Evolutionary conservation across 2,888 invertebrate genomes (phyloP), one percentile per base, ranked within the genome.

Genomic region (Muschampia plurimacula): DNA sequence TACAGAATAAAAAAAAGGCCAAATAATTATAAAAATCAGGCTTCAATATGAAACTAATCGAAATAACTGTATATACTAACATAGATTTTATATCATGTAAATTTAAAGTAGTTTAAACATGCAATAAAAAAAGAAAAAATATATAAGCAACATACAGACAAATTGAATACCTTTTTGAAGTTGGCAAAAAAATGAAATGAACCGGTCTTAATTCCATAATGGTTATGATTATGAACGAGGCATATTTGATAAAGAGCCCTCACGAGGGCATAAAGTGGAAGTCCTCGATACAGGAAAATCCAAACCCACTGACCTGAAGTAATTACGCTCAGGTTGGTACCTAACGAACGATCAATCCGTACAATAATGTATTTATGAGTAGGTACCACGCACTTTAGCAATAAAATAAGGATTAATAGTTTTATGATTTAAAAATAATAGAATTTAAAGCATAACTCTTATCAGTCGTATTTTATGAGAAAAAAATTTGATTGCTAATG

Each of bases 271-370:
- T 72, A 55, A 72, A 72, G 62, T 72, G 72, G 67, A 72, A 72
- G 63, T 65, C 59, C 70, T 71, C 70, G 65, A 71, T 65, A 66
- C 70, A 44, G 65, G 70, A 65, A 71, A 71, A 71, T 72, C 67
- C 55, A 55, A 72, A 55, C 72, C 32, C 62, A 67, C 44, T 72
- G 72, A 72, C 72, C 72, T 62, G 72, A 62, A 66, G 62, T 49
- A 72, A 72, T 72, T 72, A 72, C 67, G 59, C 72, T 66, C 71
- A 71, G 71, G 65, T 60, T 59, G 46, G 70, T 65, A 46, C 39
- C 60, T 67, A 22, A 22, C 22, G 22, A 52, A 67, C 66, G 49
- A 67, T 36, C 59, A 28, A 49, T 60, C 39, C 28, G 0, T 15
- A 62, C 63, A 13, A 64, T 55, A 63, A 63, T 63, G 68, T 60